Base-by-base conservation (phyloP, 92 coral and sea anemone genomes). In the Umimayanthus chanpuru region DNA sequence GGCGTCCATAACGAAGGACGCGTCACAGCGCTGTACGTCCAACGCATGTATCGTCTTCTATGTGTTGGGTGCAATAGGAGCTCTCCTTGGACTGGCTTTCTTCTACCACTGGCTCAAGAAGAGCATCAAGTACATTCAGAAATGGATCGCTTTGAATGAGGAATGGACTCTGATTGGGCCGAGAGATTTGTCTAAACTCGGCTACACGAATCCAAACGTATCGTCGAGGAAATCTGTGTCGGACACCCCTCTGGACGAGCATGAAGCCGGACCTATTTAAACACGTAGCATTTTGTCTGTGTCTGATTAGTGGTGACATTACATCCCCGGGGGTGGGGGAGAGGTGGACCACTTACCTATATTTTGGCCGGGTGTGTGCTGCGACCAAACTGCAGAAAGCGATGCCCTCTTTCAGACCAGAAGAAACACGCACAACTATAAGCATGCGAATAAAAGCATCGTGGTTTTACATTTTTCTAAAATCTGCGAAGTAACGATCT, bases 21-120 rank as follows among this genome's bases (percentile, higher is more conserved):
- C 98, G 12, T 93, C 95, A 49, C 98, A 95, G 86, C 92, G 94
- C 11, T 96, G 99, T 65, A 89, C 93, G 36, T 92, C 99, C 1
- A 95, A 95, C 58, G 94, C 98, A 1, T 96, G 99, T 75, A 93
- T 96, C 29, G 94, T 96, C n/a, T 96, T 96, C 91, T 96, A 96
- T 86, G 99, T 95, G 50, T 91, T 96, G 28, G 99, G 99, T 32
- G 92, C 95, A 5, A 83, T 94, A 4, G 99, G 98, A 20, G 96
- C 96, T 28, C 88, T 96, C 9, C 86, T 96, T 12, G 99, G 99
- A 20, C 88, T 96, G 4, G 95, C 95, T 4, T 96, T 96, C 90
- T 95, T 95, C 79, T 92, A 95, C 80, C 98, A 91, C 81, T 96
- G 98, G 96, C 85, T 93, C 16, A 92, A 88, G 5, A 94, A 93